phyloP scores from a whole-genome alignment of 2,797 vertebrate genomes.

The Fratercula arctica region DNA sequence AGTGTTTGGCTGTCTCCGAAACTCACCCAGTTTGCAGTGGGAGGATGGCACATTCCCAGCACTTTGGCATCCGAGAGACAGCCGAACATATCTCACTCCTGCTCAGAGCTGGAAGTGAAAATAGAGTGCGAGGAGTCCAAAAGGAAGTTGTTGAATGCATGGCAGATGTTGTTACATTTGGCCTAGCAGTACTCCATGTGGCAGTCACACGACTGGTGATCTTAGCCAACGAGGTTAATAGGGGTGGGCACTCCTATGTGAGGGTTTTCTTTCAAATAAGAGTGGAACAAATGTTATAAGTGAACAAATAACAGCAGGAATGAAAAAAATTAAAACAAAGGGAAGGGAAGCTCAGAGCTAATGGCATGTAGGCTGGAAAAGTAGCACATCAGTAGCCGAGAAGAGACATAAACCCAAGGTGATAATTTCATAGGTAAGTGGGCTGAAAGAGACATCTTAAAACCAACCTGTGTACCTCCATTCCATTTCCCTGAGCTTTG shows the following conservation, averaged over 20 bases:
- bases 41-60: constrained; percentile 66
- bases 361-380: neutral
- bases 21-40: neutral
- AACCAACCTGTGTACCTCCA: neutral
- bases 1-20: neutral
- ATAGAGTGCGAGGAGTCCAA: constrained; percentile 74
- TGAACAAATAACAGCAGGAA: neutral
- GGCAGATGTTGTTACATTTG: constrained; percentile 79
- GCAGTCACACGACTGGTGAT: constrained; percentile 56
- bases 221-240: constrained; percentile 61
- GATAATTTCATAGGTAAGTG: neutral
- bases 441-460: neutral
- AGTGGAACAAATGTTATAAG: constrained; percentile 22
- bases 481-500: neutral
- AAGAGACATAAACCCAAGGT: neutral
- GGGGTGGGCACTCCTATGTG: neutral
- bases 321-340: neutral
- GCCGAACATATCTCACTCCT: constrained; percentile 68
- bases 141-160: constrained; percentile 72
- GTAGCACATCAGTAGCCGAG: neutral
- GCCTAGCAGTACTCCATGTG: constrained; percentile 71
- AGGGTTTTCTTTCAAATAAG: constrained; percentile 22
- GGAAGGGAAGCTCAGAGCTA: constrained; percentile 14
- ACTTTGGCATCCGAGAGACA: constrained; percentile 55
- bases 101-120: constrained; percentile 74